Evolutionary conservation across 2,888 invertebrate species (phyloP).

Genomic region (Chymomyza amoena): DNA sequence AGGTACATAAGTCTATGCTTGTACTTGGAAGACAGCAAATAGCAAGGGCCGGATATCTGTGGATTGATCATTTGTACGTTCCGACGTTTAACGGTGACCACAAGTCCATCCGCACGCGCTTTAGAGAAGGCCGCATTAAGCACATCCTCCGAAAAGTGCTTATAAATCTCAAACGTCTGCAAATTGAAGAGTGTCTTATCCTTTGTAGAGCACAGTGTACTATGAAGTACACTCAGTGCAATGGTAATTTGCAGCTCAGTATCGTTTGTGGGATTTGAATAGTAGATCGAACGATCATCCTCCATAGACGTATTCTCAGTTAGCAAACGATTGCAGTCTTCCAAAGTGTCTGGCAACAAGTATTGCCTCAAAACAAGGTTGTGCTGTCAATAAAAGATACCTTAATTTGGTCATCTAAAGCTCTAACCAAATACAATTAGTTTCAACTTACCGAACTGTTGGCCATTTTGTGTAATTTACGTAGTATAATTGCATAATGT

Average conservation of each 20-base stretch:
- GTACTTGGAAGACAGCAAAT: conserved; percentile 79
- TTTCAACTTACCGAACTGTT: conserved; percentile 50
- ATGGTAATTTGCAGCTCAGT: conserved; percentile 66
- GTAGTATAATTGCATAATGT: conserved; percentile 76
- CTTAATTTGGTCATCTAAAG: too few relatives aligned
- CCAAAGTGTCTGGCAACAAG: conserved; percentile 74
- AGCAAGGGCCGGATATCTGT: conserved; percentile 74
- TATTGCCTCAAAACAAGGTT: conserved; percentile 39
- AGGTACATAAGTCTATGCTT: conserved; percentile 70
- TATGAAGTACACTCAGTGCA: conserved; percentile 81
- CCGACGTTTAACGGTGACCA: conserved; percentile 79
- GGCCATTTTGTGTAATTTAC: conserved; percentile 68
- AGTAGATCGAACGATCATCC: conserved; percentile 50
- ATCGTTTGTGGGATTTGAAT: conserved; percentile 66
- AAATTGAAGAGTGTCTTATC: conserved; percentile 83
- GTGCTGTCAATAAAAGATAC: conserved; percentile 11
- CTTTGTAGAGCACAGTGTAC: conserved; percentile 82
- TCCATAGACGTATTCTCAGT: conserved; percentile 54
- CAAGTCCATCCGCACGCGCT: conserved; percentile 82
- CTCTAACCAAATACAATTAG: too few relatives aligned
- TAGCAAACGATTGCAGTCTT: conserved; percentile 67
- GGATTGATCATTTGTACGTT: conserved; percentile 68
- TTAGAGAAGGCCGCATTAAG: conserved; percentile 82
- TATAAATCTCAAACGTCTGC: conserved; percentile 86
- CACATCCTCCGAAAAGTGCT: conserved; percentile 84